Evolutionary conservation across 2,113 vertebrate species (phyloP).

Genomic region (Zosterops lateralis): DNA sequence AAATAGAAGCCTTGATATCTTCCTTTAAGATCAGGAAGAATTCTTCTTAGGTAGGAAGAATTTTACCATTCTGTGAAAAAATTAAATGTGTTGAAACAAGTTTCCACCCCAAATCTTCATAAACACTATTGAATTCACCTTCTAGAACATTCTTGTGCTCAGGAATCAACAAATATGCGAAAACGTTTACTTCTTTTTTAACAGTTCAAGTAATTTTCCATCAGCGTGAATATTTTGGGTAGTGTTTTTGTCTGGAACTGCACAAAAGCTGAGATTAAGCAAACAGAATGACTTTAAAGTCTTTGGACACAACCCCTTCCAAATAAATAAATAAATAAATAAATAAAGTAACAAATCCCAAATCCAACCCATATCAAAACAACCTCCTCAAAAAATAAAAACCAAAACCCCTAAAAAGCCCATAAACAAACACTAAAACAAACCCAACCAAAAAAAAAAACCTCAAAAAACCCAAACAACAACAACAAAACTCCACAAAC

Average conservation of each 20-base stretch:
- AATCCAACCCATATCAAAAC: not conserved
- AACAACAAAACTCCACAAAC: not conserved
- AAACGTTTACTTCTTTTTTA: not conserved
- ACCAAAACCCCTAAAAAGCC: accelerated
- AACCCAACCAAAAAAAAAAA: not conserved
- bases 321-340: not conserved
- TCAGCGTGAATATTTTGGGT: not conserved
- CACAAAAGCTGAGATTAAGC: not conserved
- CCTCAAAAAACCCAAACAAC: too few species aligned
- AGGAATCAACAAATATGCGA: not conserved
- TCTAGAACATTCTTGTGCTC: not conserved
- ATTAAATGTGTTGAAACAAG: not conserved
- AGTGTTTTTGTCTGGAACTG: not conserved
- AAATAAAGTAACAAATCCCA: not conserved
- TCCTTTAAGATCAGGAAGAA: not conserved
- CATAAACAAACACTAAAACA: not conserved
- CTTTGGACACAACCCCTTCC: accelerated
- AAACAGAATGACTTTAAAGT: not conserved
- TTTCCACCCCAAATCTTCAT: not conserved
- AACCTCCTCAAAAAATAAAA: too few species aligned
- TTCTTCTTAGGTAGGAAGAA: not conserved
- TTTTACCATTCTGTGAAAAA: not conserved
- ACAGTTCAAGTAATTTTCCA: not conserved
- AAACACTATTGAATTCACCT: not conserved
- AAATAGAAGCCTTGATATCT: not conserved